Conservation (phyloP, 2,113 vertebrate species). For the Ameiurus melas region DNA sequence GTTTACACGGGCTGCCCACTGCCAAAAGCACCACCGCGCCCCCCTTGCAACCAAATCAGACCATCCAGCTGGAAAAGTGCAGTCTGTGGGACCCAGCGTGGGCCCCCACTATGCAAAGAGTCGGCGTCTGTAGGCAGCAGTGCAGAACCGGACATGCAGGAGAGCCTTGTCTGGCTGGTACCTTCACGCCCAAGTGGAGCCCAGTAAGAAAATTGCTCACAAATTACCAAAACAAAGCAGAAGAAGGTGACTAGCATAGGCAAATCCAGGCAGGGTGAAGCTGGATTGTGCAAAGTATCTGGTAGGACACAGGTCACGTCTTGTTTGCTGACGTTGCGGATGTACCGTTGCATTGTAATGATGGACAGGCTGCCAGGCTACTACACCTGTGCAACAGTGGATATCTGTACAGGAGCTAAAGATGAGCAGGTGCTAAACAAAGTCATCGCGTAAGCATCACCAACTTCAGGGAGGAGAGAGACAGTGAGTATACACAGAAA, state of each 20-base stretch:
- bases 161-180: conserved; percentile 44
- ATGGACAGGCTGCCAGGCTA: conserved; percentile 10
- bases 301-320: conserved; percentile 32
- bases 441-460: background rate
- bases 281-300: conserved; percentile 14
- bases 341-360: conserved; percentile 47
- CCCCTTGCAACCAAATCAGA: conserved; percentile 54
- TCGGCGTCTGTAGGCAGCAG: conserved; percentile 46
- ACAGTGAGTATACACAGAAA: conserved; percentile 17
- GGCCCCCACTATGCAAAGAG: conserved; percentile 50
- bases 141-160: conserved; percentile 47
- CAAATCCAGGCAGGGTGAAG: conserved; percentile 35
- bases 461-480: background rate
- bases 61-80: conserved; percentile 52
- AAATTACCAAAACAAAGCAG: conserved; percentile 57
- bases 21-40: conserved; percentile 41
- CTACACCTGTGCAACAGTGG: background rate
- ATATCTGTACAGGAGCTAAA: conserved; percentile 16
- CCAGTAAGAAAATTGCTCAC: conserved; percentile 51
- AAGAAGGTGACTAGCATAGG: conserved; percentile 36
- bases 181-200: conserved; percentile 49
- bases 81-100: conserved; percentile 57
- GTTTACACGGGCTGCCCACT: conserved; percentile 48
- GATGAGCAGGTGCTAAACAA: conserved; percentile 34
- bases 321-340: conserved; percentile 1